Evolutionary conservation across 2,888 invertebrate species (phyloP).

Genomic region (Crocallis elinguaria): DNA sequence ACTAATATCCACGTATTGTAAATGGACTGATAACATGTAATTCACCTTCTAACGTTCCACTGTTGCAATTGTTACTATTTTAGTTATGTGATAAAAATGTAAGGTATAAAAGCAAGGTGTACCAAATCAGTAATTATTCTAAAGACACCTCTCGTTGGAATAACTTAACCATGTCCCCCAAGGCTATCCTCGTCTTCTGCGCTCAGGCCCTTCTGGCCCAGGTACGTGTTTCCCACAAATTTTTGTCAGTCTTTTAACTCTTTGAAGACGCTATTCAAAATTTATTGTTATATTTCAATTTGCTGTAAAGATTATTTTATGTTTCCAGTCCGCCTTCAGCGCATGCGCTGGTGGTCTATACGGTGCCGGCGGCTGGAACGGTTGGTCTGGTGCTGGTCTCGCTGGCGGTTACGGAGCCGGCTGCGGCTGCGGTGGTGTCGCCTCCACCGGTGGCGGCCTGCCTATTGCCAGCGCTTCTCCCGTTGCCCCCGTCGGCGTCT

Average conservation of each 20-base stretch:
- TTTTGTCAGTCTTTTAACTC: no score
- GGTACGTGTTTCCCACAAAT: constrained; percentile 19
- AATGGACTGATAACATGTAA: no score
- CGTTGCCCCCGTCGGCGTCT: constrained; percentile 35
- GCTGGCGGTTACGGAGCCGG: constrained; percentile 10
- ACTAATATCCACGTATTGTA: no score
- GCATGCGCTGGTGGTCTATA: background rate
- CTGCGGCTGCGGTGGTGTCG: constrained; percentile 11
- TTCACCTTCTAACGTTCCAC: no score
- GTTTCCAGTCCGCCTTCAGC: constrained; percentile 1
- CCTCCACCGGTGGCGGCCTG: constrained; percentile 21
- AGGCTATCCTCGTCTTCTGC: constrained; percentile 35
- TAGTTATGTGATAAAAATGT: no score
- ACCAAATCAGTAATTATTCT: no score
- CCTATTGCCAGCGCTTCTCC: constrained; percentile 34
- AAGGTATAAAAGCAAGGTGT: no score
- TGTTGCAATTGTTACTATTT: no score
- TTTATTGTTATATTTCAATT: background rate
- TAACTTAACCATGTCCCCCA: constrained; percentile 30
- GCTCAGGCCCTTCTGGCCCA: constrained; percentile 40
- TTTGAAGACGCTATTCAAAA: no score
- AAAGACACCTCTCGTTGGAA: background rate
- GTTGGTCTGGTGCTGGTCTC: constrained; percentile 1
- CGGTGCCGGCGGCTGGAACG: background rate
- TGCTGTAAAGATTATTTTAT: background rate